Base-by-base conservation (phyloP, 30 jellyfish, hydroid and myxozoan genomes). In the Aurelia aurita region DNA sequence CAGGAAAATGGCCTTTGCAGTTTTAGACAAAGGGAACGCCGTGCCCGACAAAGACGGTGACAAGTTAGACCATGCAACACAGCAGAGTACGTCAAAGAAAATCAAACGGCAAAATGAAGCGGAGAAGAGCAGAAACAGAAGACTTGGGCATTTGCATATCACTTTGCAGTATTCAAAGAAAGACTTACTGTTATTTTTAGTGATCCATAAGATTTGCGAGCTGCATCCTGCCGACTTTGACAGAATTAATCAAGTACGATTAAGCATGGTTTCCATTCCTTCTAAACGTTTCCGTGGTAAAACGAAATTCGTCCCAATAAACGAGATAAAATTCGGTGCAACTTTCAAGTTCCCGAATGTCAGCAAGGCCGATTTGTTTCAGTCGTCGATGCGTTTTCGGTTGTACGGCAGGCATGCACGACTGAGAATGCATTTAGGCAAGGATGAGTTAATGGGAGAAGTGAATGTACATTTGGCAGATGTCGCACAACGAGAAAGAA, bases 371-470 rank as follows among this genome's bases (percentile, higher is more conserved):
- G 94, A 81, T 67, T 54, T 92, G 58, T 86, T 86, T 63, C 69
- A 63, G 57, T 86, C 97, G 29, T 95, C 98, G 18, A 34, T 92
- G 72, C 83, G 98, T 26, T 72, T 92, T 64, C 97, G 98, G 4
- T 57, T 92, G 35, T 87, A 92, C 86, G 98, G 98, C 84, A 74
- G 87, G 80, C 87, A 64, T 72, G 88, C 25, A 27, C 32, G 74
- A 63, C 85, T 73, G 15, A 89, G 95, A 14, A 53, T 85, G 79
- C 90, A 64, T 65, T 23, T 81, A 2, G 95, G 94, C 7, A 60
- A 55, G 27, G 96, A 92, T 69, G 67, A 55, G 44, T 70, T 74
- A 5, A 57, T 92, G 58, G 97, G 97, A 5, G 97, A 92, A 39
- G 32, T 87, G 49, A 80, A 80, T 27, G 81, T 86, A 8, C 97